Conservation (phyloP, 2,888 invertebrate genomes). For the Synergus laeviventris region DNA sequence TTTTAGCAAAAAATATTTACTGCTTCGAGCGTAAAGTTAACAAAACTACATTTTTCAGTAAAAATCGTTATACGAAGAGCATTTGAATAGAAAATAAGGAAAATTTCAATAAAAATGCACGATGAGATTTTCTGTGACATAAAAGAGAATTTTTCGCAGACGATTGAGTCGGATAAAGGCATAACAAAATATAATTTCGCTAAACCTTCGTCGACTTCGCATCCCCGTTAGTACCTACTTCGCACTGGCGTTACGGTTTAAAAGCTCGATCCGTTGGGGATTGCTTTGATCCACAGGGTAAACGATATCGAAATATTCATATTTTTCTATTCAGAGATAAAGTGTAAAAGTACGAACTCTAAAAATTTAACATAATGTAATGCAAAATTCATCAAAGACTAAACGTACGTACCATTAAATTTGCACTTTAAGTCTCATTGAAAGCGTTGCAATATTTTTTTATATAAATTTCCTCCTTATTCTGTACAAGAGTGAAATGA, state of each 20-base stretch:
- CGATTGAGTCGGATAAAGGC: neutral
- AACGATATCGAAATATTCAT: conserved; percentile 35
- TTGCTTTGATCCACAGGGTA: conserved; percentile 30
- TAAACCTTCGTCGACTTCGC: conserved; percentile 12
- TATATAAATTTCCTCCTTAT: neutral
- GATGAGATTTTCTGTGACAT: neutral
- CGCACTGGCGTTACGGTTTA: conserved; percentile 10
- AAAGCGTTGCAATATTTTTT: neutral
- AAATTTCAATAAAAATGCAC: neutral
- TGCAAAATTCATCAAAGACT: neutral
- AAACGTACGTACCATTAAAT: neutral
- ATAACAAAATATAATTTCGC: conserved; percentile 22
- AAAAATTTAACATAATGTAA: conserved; percentile 1
- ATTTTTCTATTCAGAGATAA: conserved; percentile 1
- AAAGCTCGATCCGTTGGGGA: conserved; percentile 21
- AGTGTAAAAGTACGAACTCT: neutral
- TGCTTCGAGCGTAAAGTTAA: too few relatives aligned
- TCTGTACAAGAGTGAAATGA: too few relatives aligned
- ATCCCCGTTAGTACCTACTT: conserved; percentile 20
- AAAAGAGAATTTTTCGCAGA: conserved; percentile 15
- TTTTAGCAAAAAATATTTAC: too few relatives aligned
- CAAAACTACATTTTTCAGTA: too few relatives aligned
- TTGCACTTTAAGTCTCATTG: neutral
- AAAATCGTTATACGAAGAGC: neutral
- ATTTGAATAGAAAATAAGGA: neutral